Percentiles rank a stretch among this genome's conserved stretches.
These are phyloP conservation scores for Euplexia lucipara DNA, from an alignment of 2,888 invertebrate species.

Conservation along the genomic window DNA sequence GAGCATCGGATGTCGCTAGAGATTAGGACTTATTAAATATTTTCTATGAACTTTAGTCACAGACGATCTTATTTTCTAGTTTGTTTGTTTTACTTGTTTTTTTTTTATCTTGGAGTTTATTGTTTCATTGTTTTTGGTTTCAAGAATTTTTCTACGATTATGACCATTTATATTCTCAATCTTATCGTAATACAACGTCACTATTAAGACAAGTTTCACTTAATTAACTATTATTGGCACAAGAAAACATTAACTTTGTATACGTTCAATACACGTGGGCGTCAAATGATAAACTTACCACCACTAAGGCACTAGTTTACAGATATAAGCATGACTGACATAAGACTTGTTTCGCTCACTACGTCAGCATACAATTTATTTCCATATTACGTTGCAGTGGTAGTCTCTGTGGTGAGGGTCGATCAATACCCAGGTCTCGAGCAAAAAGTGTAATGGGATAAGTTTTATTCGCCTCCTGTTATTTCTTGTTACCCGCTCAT, in stretches of 20 bases:
- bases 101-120: conserved; percentile 27
- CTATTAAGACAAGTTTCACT: conserved; percentile 23
- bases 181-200: conserved; percentile 12
- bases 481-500: conserved; percentile 49
- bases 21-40: conserved; percentile 58
- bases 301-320: conserved; percentile 30
- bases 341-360: conserved; percentile 6
- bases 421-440: conserved; percentile 24
- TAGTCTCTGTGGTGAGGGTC: conserved; percentile 9
- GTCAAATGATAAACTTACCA: conserved; percentile 44
- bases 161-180: conserved; percentile 13
- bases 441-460: conserved; percentile 55
- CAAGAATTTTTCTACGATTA: neutral
- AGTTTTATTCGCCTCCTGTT: conserved; percentile 40
- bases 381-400: conserved; percentile 15
- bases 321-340: conserved; percentile 35
- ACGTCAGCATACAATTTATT: conserved; percentile 35
- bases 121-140: conserved; percentile 4
- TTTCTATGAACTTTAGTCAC: conserved; percentile 24
- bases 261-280: conserved; percentile 31
- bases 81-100: conserved; percentile 33
- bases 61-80: conserved; percentile 21
- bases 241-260: conserved; percentile 31
- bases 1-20: conserved; percentile 44
- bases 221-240: conserved; percentile 26